Evolutionary conservation across 1,140 invertebrate genomes (phyloP).

Genomic region (Eriocheir sinensis): DNA sequence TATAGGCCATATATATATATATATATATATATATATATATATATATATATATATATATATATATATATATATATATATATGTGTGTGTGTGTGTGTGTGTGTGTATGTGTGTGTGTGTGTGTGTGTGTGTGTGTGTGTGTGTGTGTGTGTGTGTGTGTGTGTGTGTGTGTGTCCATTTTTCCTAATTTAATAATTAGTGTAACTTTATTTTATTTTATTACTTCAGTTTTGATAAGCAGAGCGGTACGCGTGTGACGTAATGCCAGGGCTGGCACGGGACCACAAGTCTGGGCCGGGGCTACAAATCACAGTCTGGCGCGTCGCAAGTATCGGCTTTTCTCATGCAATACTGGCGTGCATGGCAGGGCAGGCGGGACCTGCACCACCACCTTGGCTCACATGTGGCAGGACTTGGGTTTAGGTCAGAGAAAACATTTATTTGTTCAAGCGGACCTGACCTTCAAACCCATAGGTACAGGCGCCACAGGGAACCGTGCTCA

Average conservation of each 20-base stretch:
- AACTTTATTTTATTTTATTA: too few relatives aligned
- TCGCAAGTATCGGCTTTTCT: background rate
- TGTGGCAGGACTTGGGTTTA: background rate
- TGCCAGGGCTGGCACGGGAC: too few relatives aligned
- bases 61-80: background rate
- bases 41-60: slow-evolving; percentile 15
- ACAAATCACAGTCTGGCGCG: background rate
- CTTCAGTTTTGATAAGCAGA: too few relatives aligned
- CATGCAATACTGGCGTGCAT: background rate
- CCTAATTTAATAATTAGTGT: too few relatives aligned
- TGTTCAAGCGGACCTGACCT: background rate
- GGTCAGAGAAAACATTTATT: background rate
- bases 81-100: background rate
- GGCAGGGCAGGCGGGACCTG: background rate
- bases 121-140: slow-evolving; percentile 6
- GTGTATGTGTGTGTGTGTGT: background rate
- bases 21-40: background rate
- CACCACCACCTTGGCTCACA: background rate
- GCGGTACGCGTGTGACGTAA: too few relatives aligned
- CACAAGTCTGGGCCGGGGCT: background rate
- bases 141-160: background rate
- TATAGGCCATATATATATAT: too few relatives aligned
- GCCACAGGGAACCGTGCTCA: background rate
- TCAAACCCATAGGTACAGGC: background rate
- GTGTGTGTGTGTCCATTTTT: background rate